phyloP scores from a whole-genome alignment of 1,140 invertebrate species.

The Neoseiulus cucumeris region DNA sequence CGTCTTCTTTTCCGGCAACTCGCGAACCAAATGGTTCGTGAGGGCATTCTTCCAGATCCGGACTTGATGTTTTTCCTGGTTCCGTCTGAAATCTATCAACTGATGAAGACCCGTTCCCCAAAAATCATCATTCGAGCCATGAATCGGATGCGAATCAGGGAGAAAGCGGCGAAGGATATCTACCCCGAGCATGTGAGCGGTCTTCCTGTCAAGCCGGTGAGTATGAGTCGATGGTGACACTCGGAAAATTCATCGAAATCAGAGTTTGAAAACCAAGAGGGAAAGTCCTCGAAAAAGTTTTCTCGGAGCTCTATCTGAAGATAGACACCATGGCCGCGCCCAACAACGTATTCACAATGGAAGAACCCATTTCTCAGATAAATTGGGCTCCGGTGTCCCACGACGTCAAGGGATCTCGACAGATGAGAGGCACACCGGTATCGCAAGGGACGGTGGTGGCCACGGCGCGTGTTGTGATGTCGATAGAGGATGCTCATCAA shows the following conservation, averaged over 20 bases:
- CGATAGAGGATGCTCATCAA: conserved; percentile 20
- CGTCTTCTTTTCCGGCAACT: conserved; percentile 38
- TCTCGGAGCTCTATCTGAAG: too few relatives aligned
- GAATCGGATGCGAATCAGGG: background rate
- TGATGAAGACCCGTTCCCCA: conserved; percentile 36
- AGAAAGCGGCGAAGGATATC: background rate
- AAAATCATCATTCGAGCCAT: conserved; percentile 29
- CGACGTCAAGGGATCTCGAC: background rate
- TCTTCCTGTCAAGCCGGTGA: background rate
- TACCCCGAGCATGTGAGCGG: background rate
- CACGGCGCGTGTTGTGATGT: conserved; percentile 42
- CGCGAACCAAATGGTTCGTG: conserved; percentile 35
- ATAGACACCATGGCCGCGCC: too few relatives aligned
- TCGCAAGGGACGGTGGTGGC: conserved; percentile 42
- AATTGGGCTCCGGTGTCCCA: background rate
- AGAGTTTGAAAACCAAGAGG: too few relatives aligned
- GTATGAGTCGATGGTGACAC: background rate
- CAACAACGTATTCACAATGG: background rate
- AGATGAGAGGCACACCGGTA: conserved; percentile 43
- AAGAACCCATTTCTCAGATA: background rate
- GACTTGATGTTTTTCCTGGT: conserved; percentile 49
- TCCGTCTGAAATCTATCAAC: conserved; percentile 39
- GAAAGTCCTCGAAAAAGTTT: too few relatives aligned
- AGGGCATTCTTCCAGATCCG: conserved; percentile 41
- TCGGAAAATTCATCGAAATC: too few relatives aligned